Base-by-base conservation (phyloP, 2,888 invertebrate species). In the Cheilosia grossa region DNA sequence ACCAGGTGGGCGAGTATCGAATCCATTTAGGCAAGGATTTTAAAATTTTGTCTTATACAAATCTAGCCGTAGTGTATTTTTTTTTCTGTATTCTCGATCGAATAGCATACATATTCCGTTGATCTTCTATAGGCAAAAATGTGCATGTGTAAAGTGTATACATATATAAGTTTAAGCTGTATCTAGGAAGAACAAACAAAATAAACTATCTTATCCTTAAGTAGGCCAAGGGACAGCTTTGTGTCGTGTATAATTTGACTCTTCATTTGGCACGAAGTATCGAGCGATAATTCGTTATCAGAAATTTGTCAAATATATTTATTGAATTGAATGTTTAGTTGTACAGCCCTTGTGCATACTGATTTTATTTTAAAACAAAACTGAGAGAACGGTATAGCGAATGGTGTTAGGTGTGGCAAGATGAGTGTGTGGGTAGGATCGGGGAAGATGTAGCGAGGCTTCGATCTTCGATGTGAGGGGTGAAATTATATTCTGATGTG, bases 21-120 rank as follows among this genome's bases (percentile, higher is more conserved):
- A 96, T 93, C 96, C 96, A 82, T 97, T 97, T 93, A 95, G 97
- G 91, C 96, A 96, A 94, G 96, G 96, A 92, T 95, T 96, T 93
- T 94, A 93, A 92, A 90, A 92, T 91, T 87, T 91, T 93, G 92
- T 93, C 93, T 92, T 92, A 92, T 90, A 91, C 90, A 89, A 90
- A 87, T 90, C 88, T 92, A 92, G 91, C 88, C 89, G 91, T 92
- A 89, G 91, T 90, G 82, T 89, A 89, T 88, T 88, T 90, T 87
- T 90, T 88, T 88, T 88, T 90, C 72, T 89, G 88, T 86, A 86
- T 89, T 79, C 86, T 89, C 82, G 88, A 90, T 87, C 88, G 87
- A 81, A 88, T 90, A 87, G 88, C 87, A 67, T 87, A 87, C 82
- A 88, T 82, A 47, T 86, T 79, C 42, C 85, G 81, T 77, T 85